These are phyloP conservation scores for Mythimna impura DNA, from an alignment of 2,888 invertebrate genomes.

Conservation along the genomic window DNA sequence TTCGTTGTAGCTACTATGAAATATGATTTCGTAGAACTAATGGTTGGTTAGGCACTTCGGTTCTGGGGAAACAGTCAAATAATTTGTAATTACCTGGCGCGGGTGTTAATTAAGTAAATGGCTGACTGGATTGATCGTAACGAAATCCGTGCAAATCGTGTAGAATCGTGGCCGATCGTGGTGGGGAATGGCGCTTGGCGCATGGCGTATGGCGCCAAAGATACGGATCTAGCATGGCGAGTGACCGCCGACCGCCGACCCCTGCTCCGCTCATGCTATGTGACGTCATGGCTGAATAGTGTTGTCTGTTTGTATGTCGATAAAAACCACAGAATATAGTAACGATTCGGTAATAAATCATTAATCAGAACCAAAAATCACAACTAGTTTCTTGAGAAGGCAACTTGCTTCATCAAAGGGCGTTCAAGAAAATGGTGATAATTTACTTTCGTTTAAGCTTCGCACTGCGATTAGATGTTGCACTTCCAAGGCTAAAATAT, in stretches of 20 bases:
- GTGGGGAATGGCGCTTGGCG: slow-evolving; percentile 56
- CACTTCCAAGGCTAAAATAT: too few species aligned
- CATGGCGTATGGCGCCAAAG: slow-evolving; percentile 84
- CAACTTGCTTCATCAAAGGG: neutral
- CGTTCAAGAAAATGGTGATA: neutral
- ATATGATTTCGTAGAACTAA: slow-evolving; percentile 51
- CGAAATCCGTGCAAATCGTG: slow-evolving; percentile 80
- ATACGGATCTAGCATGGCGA: slow-evolving; percentile 84
- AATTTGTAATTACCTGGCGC: slow-evolving; percentile 55
- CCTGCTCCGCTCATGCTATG: slow-evolving; percentile 71
- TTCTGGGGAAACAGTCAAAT: slow-evolving; percentile 57
- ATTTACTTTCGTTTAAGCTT: too few species aligned
- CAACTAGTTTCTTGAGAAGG: neutral
- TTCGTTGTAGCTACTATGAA: slow-evolving; percentile 44
- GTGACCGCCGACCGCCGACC: slow-evolving; percentile 83
- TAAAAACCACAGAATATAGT: slow-evolving; percentile 2
- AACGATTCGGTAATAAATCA: neutral
- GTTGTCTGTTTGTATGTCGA: slow-evolving; percentile 31
- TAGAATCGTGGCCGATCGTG: slow-evolving; percentile 32
- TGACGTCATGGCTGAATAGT: slow-evolving; percentile 70
- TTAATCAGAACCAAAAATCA: neutral
- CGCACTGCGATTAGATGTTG: too few species aligned
- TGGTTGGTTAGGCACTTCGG: slow-evolving; percentile 32
- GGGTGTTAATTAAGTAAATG: slow-evolving; percentile 79
- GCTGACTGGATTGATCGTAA: slow-evolving; percentile 77